Conservation (phyloP, 2,888 invertebrate genomes). For the Polydrusus tereticollis region DNA sequence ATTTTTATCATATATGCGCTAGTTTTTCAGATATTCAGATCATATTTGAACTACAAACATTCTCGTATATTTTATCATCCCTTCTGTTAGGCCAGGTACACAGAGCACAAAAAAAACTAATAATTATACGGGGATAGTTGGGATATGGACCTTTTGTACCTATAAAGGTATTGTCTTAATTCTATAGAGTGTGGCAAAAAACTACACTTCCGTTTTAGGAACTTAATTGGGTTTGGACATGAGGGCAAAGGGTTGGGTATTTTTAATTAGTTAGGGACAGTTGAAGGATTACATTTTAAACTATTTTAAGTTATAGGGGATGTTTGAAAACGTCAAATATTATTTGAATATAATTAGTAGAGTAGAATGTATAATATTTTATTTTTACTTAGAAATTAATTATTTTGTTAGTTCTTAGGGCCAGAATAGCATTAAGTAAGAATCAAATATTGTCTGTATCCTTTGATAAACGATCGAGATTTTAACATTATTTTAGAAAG, state of each 20-base stretch:
- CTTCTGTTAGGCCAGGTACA: constrained; percentile 15
- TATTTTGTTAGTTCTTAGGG: no score
- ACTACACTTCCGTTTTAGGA: constrained; percentile 47
- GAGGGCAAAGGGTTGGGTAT: constrained; percentile 48
- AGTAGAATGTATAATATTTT: no score
- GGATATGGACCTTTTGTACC: constrained; percentile 36
- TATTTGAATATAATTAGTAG: no score
- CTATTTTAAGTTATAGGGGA: neutral
- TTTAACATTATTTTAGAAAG: no score
- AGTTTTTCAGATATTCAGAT: no score
- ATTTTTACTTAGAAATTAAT: no score
- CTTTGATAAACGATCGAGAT: no score
- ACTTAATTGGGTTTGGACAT: constrained; percentile 52
- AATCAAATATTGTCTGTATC: no score
- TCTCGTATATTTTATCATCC: no score
- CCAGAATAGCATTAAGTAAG: no score
- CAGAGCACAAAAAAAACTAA: constrained; percentile 24
- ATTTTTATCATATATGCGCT: no score
- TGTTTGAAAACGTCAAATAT: neutral
- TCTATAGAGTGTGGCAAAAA: constrained; percentile 42
- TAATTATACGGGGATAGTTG: constrained; percentile 47
- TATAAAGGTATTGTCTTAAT: constrained; percentile 44
- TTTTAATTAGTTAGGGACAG: constrained; percentile 49
- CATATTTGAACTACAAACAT: no score
- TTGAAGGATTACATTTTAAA: constrained; percentile 25